Evolutionary conservation across 2,888 invertebrate species (phyloP).

Genomic region (Thumatha senex): DNA sequence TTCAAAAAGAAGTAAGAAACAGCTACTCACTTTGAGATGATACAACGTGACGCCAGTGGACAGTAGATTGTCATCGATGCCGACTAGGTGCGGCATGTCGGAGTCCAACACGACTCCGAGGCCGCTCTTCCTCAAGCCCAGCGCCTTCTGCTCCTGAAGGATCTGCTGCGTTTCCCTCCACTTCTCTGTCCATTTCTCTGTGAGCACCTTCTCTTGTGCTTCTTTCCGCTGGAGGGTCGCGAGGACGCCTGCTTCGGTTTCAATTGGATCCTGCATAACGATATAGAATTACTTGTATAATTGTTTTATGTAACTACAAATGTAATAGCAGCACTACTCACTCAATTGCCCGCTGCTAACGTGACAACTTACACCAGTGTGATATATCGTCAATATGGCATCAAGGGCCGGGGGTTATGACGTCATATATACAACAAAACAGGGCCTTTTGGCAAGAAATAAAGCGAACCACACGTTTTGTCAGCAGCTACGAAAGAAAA

Average conservation of each 20-base stretch:
- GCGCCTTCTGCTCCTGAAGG: slow-evolving; percentile 92
- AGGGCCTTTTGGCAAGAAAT: too few relatives aligned
- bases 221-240: slow-evolving; percentile 95
- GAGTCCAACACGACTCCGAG: slow-evolving; percentile 95
- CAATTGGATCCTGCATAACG: slow-evolving; percentile 70
- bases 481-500: too few relatives aligned
- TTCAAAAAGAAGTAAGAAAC: neutral
- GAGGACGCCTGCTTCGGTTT: slow-evolving; percentile 86
- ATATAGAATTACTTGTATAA: neutral
- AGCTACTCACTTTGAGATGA: slow-evolving; percentile 87
- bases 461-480: too few relatives aligned
- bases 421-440: too few relatives aligned
- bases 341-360: too few relatives aligned
- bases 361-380: too few relatives aligned
- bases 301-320: neutral
- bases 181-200: slow-evolving; percentile 96
- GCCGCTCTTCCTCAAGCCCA: slow-evolving; percentile 93
- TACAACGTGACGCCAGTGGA: slow-evolving; percentile 96
- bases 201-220: slow-evolving; percentile 94
- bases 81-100: slow-evolving; percentile 95
- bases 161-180: slow-evolving; percentile 96
- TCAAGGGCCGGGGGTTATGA: too few relatives aligned
- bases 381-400: too few relatives aligned
- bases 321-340: neutral
- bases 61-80: slow-evolving; percentile 94